Evolutionary conservation across 2,113 vertebrate species (phyloP), one percentile per base, ranked within the genome.

Genomic region (Sinosuthora webbiana): DNA sequence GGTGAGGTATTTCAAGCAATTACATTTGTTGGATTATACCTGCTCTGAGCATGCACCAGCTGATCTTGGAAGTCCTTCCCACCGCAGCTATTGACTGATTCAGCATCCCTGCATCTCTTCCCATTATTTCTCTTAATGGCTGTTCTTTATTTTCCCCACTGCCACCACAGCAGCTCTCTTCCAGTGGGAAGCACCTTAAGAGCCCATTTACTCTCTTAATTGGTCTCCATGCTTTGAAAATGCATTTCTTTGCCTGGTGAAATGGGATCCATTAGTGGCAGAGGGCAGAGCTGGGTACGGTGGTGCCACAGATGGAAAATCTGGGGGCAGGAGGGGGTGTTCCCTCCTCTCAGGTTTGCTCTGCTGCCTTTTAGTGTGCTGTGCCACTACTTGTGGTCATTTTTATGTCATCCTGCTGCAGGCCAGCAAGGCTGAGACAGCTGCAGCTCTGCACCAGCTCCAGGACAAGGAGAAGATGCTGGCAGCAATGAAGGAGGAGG

Each of bases 381-480:
- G 4, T 76, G 52, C 33, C 22, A 56, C n/a, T 60, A 7, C 21
- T 70, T 44, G 9, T 78, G 31, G 42, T 57, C 62, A 2, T 67
- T 78, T 86, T 44, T 16, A 1, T 87, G 37, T 62, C 3, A 23
- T 71, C 57, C 44, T 65, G 50, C 92, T 98, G 96, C 97, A 99
- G 98, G 97, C 98, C 33, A 98, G 85, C 67, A 99, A 98, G 97
- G 98, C 98, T 70, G 99, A 99, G 75, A 93, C 98, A 3, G 98
- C 98, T 47, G 93, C 95, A 50, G 95, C 96, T 57, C 83, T 97
- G 47, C 98, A 99, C 88, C 98, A 99, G 92, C 97, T 99, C 35
- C 98, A 98, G 95, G 99, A 99, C 89, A 98, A 98, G 90, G 99
- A 99, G 75, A 98, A 99, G 15, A 97, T 99, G 79, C 97, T 99